These are phyloP conservation scores for Diarsia dahlii DNA, from an alignment of 2,888 invertebrate genomes.

Conservation along the genomic window DNA sequence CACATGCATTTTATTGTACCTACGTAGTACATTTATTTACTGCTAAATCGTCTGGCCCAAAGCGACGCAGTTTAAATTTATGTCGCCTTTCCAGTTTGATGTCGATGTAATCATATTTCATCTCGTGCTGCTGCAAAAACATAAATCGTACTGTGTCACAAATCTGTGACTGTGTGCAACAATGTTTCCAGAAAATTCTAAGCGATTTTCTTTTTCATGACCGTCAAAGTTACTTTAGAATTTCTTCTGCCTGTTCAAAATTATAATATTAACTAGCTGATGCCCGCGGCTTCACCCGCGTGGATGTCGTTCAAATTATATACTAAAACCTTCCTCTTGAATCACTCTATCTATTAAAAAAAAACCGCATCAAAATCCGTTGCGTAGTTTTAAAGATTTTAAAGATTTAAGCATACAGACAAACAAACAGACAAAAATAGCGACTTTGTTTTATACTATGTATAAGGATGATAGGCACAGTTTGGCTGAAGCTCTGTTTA, in stretches of 20 bases:
- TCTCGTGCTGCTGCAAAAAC: slow-evolving; percentile 6
- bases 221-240: neutral
- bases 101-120: slow-evolving; percentile 1
- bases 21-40: slow-evolving; percentile 1
- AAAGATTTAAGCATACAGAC: no score
- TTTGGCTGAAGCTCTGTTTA: neutral
- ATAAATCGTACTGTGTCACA: neutral
- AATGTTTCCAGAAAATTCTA: neutral
- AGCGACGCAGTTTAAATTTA: slow-evolving; percentile 1
- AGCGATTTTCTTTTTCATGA: neutral
- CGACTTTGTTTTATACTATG: no score
- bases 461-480: no score
- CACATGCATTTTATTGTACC: neutral
- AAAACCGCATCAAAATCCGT: no score
- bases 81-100: neutral
- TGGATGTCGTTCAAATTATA: no score
- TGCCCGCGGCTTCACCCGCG: no score
- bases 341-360: no score
- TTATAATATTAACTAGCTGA: neutral
- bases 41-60: neutral
- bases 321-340: no score
- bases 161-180: no score
- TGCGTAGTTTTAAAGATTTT: no score
- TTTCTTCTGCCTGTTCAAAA: neutral
- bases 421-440: no score